These are phyloP conservation scores for Stegophylla sp. DNA, from an alignment of 2,888 invertebrate species.

Conservation along the genomic window DNA sequence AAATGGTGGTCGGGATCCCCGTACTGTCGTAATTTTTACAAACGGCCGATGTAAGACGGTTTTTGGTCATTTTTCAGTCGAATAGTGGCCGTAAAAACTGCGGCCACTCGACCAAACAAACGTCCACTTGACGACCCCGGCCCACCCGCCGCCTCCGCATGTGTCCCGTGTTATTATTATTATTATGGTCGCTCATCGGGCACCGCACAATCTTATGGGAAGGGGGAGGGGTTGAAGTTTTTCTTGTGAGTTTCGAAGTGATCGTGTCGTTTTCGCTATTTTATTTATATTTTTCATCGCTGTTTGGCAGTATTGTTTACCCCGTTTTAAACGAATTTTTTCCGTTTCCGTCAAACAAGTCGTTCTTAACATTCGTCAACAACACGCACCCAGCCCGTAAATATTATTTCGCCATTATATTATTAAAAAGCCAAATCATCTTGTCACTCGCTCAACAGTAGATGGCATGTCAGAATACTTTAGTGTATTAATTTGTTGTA, in stretches of 20 bases:
- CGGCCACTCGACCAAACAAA: not conserved
- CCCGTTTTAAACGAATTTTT: too few relatives aligned
- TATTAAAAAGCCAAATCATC: too few relatives aligned
- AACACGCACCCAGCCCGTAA: too few relatives aligned
- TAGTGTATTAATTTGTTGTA: too few relatives aligned
- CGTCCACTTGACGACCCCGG: conserved; percentile 42
- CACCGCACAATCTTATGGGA: not conserved
- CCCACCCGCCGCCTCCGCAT: conserved; percentile 18
- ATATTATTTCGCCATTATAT: too few relatives aligned
- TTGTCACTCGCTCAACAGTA: too few relatives aligned
- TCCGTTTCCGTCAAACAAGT: too few relatives aligned
- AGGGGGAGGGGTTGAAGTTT: not conserved
- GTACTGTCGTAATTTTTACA: conserved; percentile 21
- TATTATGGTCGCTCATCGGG: not conserved
- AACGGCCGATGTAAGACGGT: conserved; percentile 1
- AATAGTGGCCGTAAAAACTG: not conserved
- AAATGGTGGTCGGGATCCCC: conserved; percentile 65
- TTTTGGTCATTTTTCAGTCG: conserved; percentile 57
- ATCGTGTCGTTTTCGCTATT: not conserved
- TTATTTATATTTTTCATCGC: too few relatives aligned
- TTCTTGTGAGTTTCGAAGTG: not conserved
- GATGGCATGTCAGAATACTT: too few relatives aligned
- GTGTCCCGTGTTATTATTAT: conserved; percentile 44
- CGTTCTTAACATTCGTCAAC: too few relatives aligned
- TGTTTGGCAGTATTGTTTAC: too few relatives aligned